A percentile compares a stretch with the other conserved stretches of the same genome.
phyloP scores from a whole-genome alignment of 2,888 invertebrate species.

The Eupithecia centaureata region DNA sequence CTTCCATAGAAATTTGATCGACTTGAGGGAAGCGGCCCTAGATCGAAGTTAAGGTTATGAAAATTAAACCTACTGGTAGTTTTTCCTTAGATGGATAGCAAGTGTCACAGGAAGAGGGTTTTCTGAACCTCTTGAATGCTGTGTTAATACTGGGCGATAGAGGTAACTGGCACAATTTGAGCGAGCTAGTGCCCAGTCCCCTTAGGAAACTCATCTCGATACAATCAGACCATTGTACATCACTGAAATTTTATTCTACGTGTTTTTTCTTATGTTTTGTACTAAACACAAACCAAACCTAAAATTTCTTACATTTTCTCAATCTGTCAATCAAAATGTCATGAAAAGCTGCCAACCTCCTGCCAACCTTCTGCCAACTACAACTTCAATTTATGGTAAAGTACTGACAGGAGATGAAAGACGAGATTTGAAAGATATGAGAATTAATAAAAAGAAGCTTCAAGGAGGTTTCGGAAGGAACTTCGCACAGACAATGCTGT shows the following conservation, averaged over 20 bases:
- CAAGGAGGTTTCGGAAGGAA: too few relatives aligned
- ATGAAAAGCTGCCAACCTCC: too few relatives aligned
- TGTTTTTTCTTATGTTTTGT: slow-evolving; percentile 17
- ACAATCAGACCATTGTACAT: slow-evolving; percentile 21
- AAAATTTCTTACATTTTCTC: slow-evolving; percentile 6
- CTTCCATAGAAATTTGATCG: not conserved
- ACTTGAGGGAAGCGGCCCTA: not conserved
- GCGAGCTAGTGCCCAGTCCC: slow-evolving; percentile 22
- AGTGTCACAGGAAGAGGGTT: slow-evolving; percentile 54
- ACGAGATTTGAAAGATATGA: not conserved
- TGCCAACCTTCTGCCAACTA: too few relatives aligned
- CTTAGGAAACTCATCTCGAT: slow-evolving; percentile 38
- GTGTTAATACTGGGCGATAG: slow-evolving; percentile 30
- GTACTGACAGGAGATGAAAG: not conserved
- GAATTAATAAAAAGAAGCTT: too few relatives aligned
- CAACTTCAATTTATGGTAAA: not conserved
- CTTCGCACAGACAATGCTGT: too few relatives aligned
- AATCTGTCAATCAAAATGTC: slow-evolving; percentile 4
- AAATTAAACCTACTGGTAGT: slow-evolving; percentile 54
- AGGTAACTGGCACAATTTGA: slow-evolving; percentile 30
- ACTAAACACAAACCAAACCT: not conserved
- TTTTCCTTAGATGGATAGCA: slow-evolving; percentile 48
- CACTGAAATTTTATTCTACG: slow-evolving; percentile 15
- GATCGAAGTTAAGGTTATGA: not conserved
- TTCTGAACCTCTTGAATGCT: slow-evolving; percentile 47